Evolutionary conservation across 1,140 invertebrate species (phyloP).

Genomic region (Pteromalus puparum): DNA sequence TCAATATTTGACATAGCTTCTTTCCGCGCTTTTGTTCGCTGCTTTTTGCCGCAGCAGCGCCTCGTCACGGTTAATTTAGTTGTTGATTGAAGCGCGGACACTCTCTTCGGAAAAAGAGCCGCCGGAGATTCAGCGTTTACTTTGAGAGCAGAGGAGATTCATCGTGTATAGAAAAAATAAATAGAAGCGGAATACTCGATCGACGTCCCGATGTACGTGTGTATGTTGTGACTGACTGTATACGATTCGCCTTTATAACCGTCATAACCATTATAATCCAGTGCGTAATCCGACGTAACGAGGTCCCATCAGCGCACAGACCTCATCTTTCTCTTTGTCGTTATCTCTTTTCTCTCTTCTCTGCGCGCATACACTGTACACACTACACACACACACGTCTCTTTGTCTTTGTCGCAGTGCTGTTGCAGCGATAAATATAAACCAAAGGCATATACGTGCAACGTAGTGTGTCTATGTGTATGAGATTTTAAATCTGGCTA

Average conservation of each 20-base stretch:
- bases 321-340: slow-evolving; percentile 24
- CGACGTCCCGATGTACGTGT: neutral
- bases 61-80: slow-evolving; percentile 22
- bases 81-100: slow-evolving; percentile 3
- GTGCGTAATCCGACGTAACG: slow-evolving; percentile 45
- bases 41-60: neutral
- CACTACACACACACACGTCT: neutral
- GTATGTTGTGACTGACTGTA: neutral
- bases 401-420: neutral
- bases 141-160: no score
- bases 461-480: neutral
- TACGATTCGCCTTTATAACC: slow-evolving; percentile 58
- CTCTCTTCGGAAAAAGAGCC: neutral
- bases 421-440: no score
- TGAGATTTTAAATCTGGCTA: neutral
- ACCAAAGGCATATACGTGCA: neutral
- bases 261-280: slow-evolving; percentile 51
- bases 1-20: neutral
- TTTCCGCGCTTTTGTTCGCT: neutral
- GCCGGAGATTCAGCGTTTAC: no score
- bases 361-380: no score
- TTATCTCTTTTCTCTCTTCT: neutral
- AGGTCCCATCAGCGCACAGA: slow-evolving; percentile 31
- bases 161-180: neutral
- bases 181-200: neutral